Percentiles rank a stretch among this genome's conserved stretches.
These are phyloP conservation scores for Orchestes rusci DNA, from an alignment of 2,888 invertebrate species.

Conservation along the genomic window DNA sequence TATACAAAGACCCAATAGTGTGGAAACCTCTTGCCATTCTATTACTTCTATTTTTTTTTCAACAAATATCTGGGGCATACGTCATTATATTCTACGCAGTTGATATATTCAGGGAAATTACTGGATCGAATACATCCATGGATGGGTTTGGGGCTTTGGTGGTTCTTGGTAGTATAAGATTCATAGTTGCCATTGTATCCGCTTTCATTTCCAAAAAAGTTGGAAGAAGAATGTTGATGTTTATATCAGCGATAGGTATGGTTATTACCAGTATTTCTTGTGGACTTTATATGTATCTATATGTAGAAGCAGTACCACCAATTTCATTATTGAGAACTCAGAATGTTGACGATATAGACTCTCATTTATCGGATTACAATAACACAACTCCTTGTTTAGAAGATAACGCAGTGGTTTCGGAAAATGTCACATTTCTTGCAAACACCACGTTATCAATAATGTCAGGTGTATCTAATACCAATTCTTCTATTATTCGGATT, in stretches of 20 bases:
- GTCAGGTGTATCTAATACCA: no score
- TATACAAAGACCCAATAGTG: conserved; percentile 40
- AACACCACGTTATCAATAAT: neutral
- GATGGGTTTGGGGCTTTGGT: conserved; percentile 47
- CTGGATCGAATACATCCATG: conserved; percentile 29
- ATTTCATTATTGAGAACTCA: neutral
- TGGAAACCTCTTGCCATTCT: conserved; percentile 49
- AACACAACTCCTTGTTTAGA: neutral
- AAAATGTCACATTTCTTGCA: neutral
- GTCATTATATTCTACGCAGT: conserved; percentile 54
- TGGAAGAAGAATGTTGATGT: conserved; percentile 47
- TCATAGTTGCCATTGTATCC: conserved; percentile 48
- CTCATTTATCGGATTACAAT: neutral
- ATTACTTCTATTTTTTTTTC: conserved; percentile 46
- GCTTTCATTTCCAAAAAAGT: conserved; percentile 45
- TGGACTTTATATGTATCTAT: conserved; percentile 34
- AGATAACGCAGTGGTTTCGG: neutral
- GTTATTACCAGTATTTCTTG: conserved; percentile 43
- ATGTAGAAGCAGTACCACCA: neutral
- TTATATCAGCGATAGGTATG: conserved; percentile 51
- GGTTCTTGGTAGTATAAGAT: conserved; percentile 47
- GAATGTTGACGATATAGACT: neutral
- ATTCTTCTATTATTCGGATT: no score
- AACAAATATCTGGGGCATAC: conserved; percentile 53
- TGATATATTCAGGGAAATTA: conserved; percentile 46